These are phyloP conservation scores for Meloe dianella DNA, from an alignment of 2,888 invertebrate species.

Conservation along the genomic window DNA sequence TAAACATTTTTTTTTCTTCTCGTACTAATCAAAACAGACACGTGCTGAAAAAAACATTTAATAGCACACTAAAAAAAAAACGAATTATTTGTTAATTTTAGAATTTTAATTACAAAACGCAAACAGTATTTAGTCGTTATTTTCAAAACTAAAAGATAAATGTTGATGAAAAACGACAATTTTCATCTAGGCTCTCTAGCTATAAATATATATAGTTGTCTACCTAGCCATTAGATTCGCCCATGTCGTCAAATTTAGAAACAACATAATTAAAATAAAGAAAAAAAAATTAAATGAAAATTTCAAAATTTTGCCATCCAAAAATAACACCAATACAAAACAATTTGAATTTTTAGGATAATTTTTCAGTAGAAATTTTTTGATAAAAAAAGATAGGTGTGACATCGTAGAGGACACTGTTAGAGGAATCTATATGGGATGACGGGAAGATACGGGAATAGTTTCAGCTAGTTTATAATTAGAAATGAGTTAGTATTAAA, in stretches of 20 bases:
- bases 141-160: conserved; percentile 1
- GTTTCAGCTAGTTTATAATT: conserved; percentile 22
- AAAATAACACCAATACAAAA: background rate
- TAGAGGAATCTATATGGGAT: background rate
- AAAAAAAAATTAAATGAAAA: too few relatives aligned
- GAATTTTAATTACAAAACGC: background rate
- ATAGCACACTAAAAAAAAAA: too few relatives aligned
- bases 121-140: background rate
- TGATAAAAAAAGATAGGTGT: too few relatives aligned
- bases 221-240: conserved; percentile 1
- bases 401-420: background rate
- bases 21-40: background rate
- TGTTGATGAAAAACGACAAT: conserved; percentile 2
- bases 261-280: too few relatives aligned
- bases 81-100: too few relatives aligned
- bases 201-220: background rate
- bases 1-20: background rate
- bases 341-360: too few relatives aligned
- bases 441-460: conserved; percentile 28
- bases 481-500: conserved; percentile 8
- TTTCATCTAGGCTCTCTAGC: conserved; percentile 3
- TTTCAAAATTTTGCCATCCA: too few relatives aligned
- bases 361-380: too few relatives aligned
- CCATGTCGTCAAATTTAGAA: background rate
- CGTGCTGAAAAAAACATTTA: background rate